Base-by-base conservation (phyloP, 2,888 invertebrate species). In the Acanthosoma haemorrhoidale region DNA sequence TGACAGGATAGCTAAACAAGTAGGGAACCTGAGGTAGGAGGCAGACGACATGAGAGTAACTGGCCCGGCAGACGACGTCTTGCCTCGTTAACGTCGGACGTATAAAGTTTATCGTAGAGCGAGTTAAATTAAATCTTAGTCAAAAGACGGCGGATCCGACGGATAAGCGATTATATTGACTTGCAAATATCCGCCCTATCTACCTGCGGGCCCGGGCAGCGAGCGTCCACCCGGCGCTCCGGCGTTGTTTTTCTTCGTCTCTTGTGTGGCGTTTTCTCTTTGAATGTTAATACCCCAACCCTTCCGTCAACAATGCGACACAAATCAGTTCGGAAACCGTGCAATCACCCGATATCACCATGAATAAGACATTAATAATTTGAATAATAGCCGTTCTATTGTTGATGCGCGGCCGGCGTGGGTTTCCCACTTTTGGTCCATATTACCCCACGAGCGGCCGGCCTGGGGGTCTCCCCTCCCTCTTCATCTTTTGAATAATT, bases 51-150 rank as follows among this genome's bases (percentile, higher is more conserved):
- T 13, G 18, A 21, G 43, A n/a, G 5, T 25, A 51, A 25, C 25
- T n/a, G 51, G n/a, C n/a, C n/a, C n/a, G 51, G 51, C 51, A 51
- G 51, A 51, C n/a, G n/a, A n/a, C 51, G 51, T 51, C 51, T 51
- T n/a, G 51, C 29, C 51, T 51, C 51, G 51, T 51, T 51, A 51
- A 51, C 51, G 51, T 51, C 51, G 25, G 25, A 51, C 25, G 29
- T 21, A 21, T 51, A 25, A 51, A 51, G 51, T 51, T 51, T 51
- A 51, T 51, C 51, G 51, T 51, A 51, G 21, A 51, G 25, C 25
- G n/a, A 51, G 51, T 51, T 51, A 51, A 51, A 51, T 51, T 51
- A 51, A 51, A 51, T 51, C 51, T 51, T 25, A 51, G 51, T 51
- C 51, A 51, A 51, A 51, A 51, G 51, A 51, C 51, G 51, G 25